Evolutionary conservation across 2,888 invertebrate genomes (phyloP).

Genomic region (Hirtodrosophila confusa): DNA sequence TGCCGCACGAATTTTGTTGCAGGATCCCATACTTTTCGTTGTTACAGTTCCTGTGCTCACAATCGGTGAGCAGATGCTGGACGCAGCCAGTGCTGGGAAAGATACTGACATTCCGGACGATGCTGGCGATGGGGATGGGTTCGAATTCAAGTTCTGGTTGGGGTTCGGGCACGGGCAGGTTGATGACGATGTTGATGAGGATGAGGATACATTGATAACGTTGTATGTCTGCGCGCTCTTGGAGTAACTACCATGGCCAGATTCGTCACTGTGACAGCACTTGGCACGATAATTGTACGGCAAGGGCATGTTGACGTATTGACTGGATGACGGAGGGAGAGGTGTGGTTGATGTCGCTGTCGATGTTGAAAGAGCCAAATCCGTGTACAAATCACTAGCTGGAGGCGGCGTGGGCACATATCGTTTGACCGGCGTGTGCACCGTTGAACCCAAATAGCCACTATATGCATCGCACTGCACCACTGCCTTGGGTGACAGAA

Average conservation of each 20-base stretch:
- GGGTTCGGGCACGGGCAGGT: constrained; percentile 38
- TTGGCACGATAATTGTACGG: constrained; percentile 82
- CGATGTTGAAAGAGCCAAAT: constrained; percentile 33
- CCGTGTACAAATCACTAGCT: constrained; percentile 71
- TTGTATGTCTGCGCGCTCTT: constrained; percentile 53
- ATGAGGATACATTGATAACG: constrained; percentile 24
- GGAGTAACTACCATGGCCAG: constrained; percentile 20
- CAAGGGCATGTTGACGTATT: constrained; percentile 66
- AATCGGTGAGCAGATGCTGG: constrained; percentile 47
- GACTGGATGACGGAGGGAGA: constrained; percentile 22
- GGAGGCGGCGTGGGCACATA: constrained; percentile 84
- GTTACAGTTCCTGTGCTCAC: constrained; percentile 7
- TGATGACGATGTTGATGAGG: constrained; percentile 22
- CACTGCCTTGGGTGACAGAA: constrained; percentile 56
- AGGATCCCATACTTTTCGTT: constrained; percentile 1
- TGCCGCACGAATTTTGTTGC: constrained; percentile 13
- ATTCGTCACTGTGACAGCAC: constrained; percentile 75
- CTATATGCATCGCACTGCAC: constrained; percentile 79
- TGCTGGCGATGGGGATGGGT: constrained; percentile 39
- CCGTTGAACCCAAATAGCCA: constrained; percentile 83
- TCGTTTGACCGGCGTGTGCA: constrained; percentile 84
- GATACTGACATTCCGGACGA: constrained; percentile 45
- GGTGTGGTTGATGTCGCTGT: constrained; percentile 37
- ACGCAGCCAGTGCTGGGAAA: constrained; percentile 13
- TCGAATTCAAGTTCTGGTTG: no score